Percentiles rank a stretch among this genome's conserved stretches.
Evolutionary conservation across 2,888 invertebrate species (phyloP).

Genomic region (Lasioglossum figueresi): DNA sequence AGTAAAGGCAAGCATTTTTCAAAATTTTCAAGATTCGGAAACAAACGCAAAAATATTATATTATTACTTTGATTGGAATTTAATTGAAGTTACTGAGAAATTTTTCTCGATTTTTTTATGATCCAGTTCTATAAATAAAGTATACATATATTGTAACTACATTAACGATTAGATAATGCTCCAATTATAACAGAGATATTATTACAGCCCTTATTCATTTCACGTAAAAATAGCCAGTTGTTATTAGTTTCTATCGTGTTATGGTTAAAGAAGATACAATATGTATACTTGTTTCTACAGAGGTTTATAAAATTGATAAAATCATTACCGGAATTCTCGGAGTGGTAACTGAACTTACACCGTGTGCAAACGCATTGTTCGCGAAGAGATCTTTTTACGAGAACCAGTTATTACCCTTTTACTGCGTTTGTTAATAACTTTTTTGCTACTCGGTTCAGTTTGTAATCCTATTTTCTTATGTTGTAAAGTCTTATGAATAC

Average conservation of each 20-base stretch:
- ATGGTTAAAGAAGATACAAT: background rate
- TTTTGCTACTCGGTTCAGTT: slow-evolving; percentile 37
- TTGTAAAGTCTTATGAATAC: slow-evolving; percentile 49
- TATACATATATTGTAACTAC: background rate
- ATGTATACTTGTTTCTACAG: background rate
- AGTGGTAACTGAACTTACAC: slow-evolving; percentile 13
- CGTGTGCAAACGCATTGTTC: slow-evolving; percentile 28
- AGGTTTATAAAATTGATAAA: background rate
- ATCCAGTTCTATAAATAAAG: background rate
- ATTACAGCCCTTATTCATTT: slow-evolving; percentile 5
- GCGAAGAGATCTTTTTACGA: slow-evolving; percentile 36
- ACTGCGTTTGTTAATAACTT: slow-evolving; percentile 55
- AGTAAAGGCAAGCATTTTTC: background rate
- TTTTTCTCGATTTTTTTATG: background rate
- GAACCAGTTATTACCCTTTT: slow-evolving; percentile 27
- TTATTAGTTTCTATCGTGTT: background rate
- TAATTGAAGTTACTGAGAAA: background rate
- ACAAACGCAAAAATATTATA: background rate
- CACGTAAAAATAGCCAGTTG: background rate
- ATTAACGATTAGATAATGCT: slow-evolving; percentile 10
- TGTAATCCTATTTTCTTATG: slow-evolving; percentile 23
- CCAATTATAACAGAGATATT: slow-evolving; percentile 4
- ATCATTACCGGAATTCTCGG: background rate
- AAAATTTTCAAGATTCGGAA: background rate
- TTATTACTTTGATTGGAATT: background rate